These are phyloP conservation scores for Sinelater perroti DNA, from an alignment of 2,888 invertebrate species.

Conservation along the genomic window DNA sequence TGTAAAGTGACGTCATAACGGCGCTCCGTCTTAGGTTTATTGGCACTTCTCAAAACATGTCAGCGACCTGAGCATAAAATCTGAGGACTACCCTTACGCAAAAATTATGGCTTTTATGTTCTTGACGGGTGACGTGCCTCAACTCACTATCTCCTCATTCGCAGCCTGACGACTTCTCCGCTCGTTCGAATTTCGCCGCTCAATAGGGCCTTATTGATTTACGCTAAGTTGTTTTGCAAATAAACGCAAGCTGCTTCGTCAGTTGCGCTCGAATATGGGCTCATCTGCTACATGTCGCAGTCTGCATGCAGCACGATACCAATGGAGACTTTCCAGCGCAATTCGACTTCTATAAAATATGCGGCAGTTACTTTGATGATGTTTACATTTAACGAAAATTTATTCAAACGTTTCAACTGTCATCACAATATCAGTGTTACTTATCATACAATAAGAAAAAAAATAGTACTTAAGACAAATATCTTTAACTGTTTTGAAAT, in stretches of 20 bases:
- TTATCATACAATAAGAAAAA: too few species aligned
- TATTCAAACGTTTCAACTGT: too few species aligned
- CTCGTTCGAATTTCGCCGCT: slow-evolving; percentile 11
- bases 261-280: slow-evolving; percentile 5
- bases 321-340: too few species aligned
- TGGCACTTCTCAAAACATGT: slow-evolving; percentile 44
- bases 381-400: too few species aligned
- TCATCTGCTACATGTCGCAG: too few species aligned
- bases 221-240: slow-evolving; percentile 18
- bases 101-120: slow-evolving; percentile 45
- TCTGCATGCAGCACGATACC: too few species aligned
- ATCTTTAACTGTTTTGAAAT: too few species aligned
- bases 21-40: slow-evolving; percentile 45
- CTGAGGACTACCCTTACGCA: slow-evolving; percentile 41
- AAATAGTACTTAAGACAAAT: too few species aligned
- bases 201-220: slow-evolving; percentile 21
- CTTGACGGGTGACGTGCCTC: slow-evolving; percentile 37
- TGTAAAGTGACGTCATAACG: slow-evolving; percentile 46
- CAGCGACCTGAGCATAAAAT: slow-evolving; percentile 44
- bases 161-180: slow-evolving; percentile 17
- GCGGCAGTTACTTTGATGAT: too few species aligned
- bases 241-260: slow-evolving; percentile 16
- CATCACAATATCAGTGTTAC: too few species aligned
- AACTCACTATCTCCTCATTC: slow-evolving; percentile 38
- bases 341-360: too few species aligned